Percentiles rank a stretch among this genome's conserved stretches.
Conservation (phyloP, 92 coral and sea anemone species). For the Anthopleura xanthogrammica region DNA sequence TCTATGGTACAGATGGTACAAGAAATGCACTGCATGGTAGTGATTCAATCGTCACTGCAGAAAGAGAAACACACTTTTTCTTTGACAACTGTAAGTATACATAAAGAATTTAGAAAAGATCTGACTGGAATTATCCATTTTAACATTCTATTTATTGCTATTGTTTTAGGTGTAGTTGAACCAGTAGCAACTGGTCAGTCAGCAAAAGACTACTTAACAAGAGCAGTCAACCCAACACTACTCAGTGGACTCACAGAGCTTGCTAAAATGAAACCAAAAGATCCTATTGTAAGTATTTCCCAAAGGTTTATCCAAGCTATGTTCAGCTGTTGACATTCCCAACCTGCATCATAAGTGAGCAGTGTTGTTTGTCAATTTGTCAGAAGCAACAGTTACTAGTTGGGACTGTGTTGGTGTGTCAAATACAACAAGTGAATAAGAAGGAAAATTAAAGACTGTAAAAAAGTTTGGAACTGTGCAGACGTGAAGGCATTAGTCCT, state of each 20-base stretch:
- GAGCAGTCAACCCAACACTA: conserved; percentile 85
- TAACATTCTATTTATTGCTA: not conserved
- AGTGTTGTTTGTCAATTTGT: no score
- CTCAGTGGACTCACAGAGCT: conserved; percentile 90
- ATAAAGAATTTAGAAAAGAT: not conserved
- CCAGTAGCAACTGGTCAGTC: conserved; percentile 90
- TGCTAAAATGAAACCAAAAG: conserved; percentile 86
- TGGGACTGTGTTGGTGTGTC: no score
- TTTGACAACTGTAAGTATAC: conserved; percentile 92
- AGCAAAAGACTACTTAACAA: conserved; percentile 93
- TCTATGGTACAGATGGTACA: conserved; percentile 95
- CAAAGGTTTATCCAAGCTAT: not conserved
- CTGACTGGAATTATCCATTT: not conserved
- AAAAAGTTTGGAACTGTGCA: no score
- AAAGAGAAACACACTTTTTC: conserved; percentile 93
- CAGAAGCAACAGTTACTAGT: no score
- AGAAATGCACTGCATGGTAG: conserved; percentile 98
- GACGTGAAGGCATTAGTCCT: no score
- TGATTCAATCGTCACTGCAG: conserved; percentile 81
- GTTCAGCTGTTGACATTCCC: no score
- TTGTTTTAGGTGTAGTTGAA: conserved; percentile 81
- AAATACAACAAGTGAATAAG: no score
- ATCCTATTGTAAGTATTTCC: conserved; percentile 85
- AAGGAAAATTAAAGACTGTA: no score
- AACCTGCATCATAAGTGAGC: no score